These are phyloP conservation scores for Mactromeris polynyma DNA, from an alignment of 2,888 invertebrate species.

Conservation along the genomic window DNA sequence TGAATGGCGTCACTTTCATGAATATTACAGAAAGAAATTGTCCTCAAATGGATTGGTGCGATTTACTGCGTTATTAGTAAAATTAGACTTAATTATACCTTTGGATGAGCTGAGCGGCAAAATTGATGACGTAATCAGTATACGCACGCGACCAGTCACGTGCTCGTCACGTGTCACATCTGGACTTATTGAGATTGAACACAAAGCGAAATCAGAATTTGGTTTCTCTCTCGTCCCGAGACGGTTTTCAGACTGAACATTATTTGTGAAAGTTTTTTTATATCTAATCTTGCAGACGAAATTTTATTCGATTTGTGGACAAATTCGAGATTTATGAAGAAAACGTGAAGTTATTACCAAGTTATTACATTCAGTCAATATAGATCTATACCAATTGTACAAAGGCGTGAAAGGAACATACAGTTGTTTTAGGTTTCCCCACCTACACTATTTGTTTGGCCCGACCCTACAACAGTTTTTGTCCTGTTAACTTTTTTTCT, in stretches of 20 bases:
- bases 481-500: too few relatives aligned
- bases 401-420: too few relatives aligned
- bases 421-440: too few relatives aligned
- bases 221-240: not conserved
- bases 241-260: not conserved
- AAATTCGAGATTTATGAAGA: not conserved
- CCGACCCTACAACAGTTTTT: too few relatives aligned
- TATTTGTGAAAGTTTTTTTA: conserved; percentile 10
- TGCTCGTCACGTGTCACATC: conserved; percentile 66
- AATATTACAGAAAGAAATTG: conserved; percentile 41
- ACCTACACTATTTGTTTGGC: too few relatives aligned
- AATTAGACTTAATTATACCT: conserved; percentile 59
- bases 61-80: conserved; percentile 47
- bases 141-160: conserved; percentile 50
- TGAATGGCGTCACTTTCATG: conserved; percentile 15
- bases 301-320: not conserved
- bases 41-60: conserved; percentile 36
- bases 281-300: not conserved
- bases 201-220: conserved; percentile 50
- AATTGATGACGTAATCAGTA: conserved; percentile 65
- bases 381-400: too few relatives aligned
- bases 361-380: too few relatives aligned
- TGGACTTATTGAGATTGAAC: conserved; percentile 43
- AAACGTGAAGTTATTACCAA: not conserved
- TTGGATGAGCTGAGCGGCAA: conserved; percentile 51